Evolutionary conservation across 2,113 vertebrate genomes (phyloP), one percentile per base, ranked within the genome.

Genomic region (Stegastes partitus): DNA sequence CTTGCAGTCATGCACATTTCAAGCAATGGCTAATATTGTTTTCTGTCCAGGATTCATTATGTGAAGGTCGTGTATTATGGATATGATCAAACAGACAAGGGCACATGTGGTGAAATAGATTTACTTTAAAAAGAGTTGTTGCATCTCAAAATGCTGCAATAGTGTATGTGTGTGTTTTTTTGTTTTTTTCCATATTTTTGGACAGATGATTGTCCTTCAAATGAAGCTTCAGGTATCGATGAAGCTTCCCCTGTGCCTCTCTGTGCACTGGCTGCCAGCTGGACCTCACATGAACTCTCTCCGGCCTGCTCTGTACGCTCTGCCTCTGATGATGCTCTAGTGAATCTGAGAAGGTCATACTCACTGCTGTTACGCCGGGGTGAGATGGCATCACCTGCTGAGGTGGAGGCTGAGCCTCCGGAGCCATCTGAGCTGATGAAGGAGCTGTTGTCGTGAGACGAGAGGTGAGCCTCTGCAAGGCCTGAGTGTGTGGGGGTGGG

Each of bases 401-500:
- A 23, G 28, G 82, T 66, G 75, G 68, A 81, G 65, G 73, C 74
- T 0, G 88, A 91, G 62, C 89, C 89, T 56, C 89, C 92, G 3
- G 89, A 93, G 70, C 88, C 93, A 0, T 92, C 91, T 19, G 83
- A 91, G 71, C 91, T 79, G 50, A 88, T 25, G 68, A 88, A 77
- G 62, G 92, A 90, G 73, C 77, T 44, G 69, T 64, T 83, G 81
- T 94, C 89, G 0, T 81, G 81, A 71, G 64, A 79, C 42, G 62
- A 53, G 44, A 95, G 95, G 39, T 96, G 95, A 21, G 96, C 84
- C 25, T 96, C 96, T 61, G 95, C 91, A 81, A 93, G 91, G 45
- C 95, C 96, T 0, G 95, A 95, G 54, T 95, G 95, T 1, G 96
- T 95, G 56, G 96, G 91, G 1, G 95, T 95, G 68, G 95, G 71